phyloP scores from a whole-genome alignment of 2,113 vertebrate genomes.

The Myiozetetes cayanensis region DNA sequence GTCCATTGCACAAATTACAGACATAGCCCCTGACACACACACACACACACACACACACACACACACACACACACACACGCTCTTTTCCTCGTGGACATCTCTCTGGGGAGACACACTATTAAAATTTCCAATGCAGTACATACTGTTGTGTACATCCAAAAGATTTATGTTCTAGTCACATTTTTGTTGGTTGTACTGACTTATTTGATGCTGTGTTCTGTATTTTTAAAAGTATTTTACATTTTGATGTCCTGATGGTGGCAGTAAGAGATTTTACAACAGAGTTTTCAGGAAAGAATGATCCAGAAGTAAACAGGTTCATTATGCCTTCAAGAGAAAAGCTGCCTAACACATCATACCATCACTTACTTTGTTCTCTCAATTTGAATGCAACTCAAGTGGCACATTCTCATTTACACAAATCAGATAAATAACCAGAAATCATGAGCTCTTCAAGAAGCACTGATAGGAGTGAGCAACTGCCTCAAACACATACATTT shows the following conservation, averaged over 20 bases:
- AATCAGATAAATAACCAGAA: not conserved
- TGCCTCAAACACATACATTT: not conserved
- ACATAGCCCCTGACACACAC: not conserved
- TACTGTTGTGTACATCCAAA: not conserved
- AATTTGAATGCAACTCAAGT: not conserved
- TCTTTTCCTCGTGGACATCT: not conserved
- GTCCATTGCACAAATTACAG: not conserved
- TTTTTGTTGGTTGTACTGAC: not conserved
- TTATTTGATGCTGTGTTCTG: not conserved
- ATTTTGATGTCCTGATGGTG: slow-evolving; percentile 43
- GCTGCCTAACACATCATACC: not conserved
- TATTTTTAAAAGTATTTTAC: not conserved
- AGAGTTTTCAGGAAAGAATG: not conserved
- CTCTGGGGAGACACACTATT: not conserved
- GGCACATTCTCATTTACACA: not conserved
- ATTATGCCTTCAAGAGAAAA: not conserved
- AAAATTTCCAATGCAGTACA: not conserved
- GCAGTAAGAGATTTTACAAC: slow-evolving; percentile 32
- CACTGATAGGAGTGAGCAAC: not conserved
- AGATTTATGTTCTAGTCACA: not conserved
- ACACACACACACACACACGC: not conserved
- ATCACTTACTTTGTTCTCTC: not conserved
- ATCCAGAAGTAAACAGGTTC: slow-evolving; percentile 7
- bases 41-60: not conserved
- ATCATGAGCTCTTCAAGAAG: not conserved